Percentiles rank a stretch among this genome's conserved stretches.
Evolutionary conservation across 2,113 vertebrate species (phyloP).

Genomic region (Upupa epops): DNA sequence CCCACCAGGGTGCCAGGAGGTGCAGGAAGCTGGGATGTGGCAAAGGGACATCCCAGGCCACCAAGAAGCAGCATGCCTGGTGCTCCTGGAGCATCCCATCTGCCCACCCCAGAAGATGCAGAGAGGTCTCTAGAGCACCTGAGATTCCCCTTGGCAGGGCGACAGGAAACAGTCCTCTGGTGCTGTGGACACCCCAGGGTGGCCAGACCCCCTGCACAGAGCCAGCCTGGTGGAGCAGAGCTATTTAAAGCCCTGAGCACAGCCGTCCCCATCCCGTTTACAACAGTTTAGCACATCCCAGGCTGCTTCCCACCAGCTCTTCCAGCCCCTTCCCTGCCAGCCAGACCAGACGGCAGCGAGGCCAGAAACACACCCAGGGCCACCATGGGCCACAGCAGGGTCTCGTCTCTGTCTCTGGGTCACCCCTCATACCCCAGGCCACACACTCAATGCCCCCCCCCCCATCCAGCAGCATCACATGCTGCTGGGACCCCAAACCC

Average conservation of each 20-base stretch:
- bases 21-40: fast-evolving
- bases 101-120: fast-evolving
- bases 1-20: neutral
- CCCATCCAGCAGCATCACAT: neutral
- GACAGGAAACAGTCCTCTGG: fast-evolving
- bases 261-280: neutral
- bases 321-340: neutral
- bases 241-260: neutral
- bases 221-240: neutral
- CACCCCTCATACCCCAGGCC: neutral
- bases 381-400: neutral
- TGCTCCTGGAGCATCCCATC: neutral
- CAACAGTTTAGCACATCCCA: neutral
- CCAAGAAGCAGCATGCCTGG: neutral
- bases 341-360: neutral
- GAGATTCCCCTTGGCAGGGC: fast-evolving
- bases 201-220: neutral
- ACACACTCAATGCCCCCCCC: neutral
- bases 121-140: neutral
- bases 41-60: neutral
- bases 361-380: neutral
- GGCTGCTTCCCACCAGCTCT: neutral
- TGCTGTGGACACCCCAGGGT: fast-evolving
- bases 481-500: neutral
- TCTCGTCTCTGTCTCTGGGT: neutral